Conservation (phyloP, 2,113 vertebrate species). For the Lasiurus borealis region DNA sequence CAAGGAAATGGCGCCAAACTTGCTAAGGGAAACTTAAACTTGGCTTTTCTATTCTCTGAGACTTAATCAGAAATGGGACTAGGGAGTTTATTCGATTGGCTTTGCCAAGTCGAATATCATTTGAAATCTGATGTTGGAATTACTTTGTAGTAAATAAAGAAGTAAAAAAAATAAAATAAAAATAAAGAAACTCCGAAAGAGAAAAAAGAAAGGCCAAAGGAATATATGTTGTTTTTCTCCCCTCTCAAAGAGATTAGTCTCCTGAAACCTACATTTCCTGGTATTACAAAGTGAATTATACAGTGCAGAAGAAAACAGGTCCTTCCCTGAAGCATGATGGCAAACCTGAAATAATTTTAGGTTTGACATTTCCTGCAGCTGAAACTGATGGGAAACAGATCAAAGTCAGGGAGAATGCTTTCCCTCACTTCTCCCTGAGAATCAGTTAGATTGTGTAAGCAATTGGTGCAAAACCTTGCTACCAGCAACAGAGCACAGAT, state of each 20-base stretch:
- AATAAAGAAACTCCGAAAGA: not conserved
- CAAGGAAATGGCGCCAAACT: not conserved
- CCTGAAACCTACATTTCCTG: slow-evolving; percentile 13
- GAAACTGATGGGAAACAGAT: slow-evolving; percentile 63
- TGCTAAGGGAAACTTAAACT: not conserved
- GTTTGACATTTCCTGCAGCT: slow-evolving; percentile 62
- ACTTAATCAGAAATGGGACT: not conserved
- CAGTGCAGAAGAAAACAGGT: not conserved
- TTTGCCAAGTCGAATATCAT: not conserved
- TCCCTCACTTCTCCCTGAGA: not conserved
- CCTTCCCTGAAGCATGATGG: slow-evolving; percentile 39
- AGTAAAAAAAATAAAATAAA: not conserved
- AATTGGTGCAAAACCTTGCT: not conserved
- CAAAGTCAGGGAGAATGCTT: slow-evolving; percentile 64
- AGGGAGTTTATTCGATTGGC: not conserved
- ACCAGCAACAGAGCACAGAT: not conserved
- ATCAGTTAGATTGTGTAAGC: not conserved
- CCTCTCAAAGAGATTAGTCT: not conserved
- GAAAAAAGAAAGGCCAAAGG: not conserved
- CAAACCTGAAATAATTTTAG: slow-evolving; percentile 67
- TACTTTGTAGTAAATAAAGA: not conserved
- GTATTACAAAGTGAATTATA: slow-evolving; percentile 63
- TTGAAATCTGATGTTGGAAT: not conserved
- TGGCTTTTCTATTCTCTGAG: not conserved
- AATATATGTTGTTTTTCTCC: not conserved